phyloP scores from a whole-genome alignment of 2,888 invertebrate species.

The Gari tellinella region DNA sequence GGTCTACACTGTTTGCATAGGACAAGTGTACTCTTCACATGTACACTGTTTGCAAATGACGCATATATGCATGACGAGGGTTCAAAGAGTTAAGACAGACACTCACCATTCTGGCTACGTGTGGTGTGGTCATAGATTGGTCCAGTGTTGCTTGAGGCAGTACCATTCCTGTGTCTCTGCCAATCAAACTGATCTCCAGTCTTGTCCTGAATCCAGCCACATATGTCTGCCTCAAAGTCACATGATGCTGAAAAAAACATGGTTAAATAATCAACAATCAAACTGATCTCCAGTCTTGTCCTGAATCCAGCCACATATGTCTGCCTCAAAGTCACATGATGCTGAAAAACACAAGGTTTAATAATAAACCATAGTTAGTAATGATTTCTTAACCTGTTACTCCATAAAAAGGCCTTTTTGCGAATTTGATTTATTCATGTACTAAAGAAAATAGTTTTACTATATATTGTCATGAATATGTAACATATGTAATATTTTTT shows the following conservation, averaged over 20 bases:
- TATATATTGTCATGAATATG: too few species aligned
- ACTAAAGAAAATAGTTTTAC: too few species aligned
- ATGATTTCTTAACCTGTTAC: too few species aligned
- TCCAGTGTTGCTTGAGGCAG: slow-evolving; percentile 64
- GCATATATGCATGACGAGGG: too few species aligned
- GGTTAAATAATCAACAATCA: slow-evolving; percentile 69
- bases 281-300: slow-evolving; percentile 65
- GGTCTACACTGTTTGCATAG: too few species aligned
- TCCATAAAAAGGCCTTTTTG: too few species aligned
- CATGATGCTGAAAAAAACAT: slow-evolving; percentile 63
- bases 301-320: slow-evolving; percentile 76
- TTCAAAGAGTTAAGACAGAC: too few species aligned
- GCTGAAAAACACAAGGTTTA: slow-evolving; percentile 41
- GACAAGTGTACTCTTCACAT: too few species aligned
- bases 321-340: slow-evolving; percentile 78
- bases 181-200: slow-evolving; percentile 74
- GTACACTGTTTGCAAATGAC: too few species aligned
- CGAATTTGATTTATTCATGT: too few species aligned
- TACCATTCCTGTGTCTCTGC: slow-evolving; percentile 68
- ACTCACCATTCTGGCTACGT: slow-evolving; percentile 64
- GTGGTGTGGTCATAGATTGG: slow-evolving; percentile 77
- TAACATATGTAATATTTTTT: too few species aligned
- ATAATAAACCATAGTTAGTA: neutral
- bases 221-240: slow-evolving; percentile 78
- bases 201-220: slow-evolving; percentile 74